Conservation (phyloP, 2,797 vertebrate species). For the Perodicticus potto region DNA sequence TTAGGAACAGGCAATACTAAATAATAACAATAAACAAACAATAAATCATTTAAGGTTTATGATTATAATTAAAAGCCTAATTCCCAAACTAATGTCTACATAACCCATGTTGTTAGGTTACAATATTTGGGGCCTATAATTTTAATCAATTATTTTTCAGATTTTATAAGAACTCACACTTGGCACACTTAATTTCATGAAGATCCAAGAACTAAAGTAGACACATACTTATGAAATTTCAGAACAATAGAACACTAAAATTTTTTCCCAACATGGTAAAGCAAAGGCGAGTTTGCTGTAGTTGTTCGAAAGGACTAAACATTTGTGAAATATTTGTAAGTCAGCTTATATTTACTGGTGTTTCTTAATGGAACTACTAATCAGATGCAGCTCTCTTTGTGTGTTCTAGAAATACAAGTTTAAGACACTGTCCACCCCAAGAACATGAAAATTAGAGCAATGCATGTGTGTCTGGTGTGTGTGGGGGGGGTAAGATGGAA, state of each 20-base stretch:
- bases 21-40: not conserved
- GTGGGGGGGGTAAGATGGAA: not conserved
- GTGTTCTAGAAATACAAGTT: not conserved
- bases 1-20: slow-evolving; percentile 1
- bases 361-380: slow-evolving; percentile 27
- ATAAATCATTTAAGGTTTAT: not conserved
- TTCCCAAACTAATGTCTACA: slow-evolving; percentile 30
- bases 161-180: slow-evolving; percentile 33
- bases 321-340: not conserved
- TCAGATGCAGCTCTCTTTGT: slow-evolving; percentile 1
- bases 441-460: not conserved
- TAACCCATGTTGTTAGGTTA: slow-evolving; percentile 19
- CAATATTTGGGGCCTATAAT: not conserved
- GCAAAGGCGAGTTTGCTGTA: slow-evolving; percentile 24
- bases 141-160: slow-evolving; percentile 31
- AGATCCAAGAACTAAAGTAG: not conserved
- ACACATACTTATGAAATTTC: slow-evolving; percentile 19
- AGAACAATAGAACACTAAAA: not conserved
- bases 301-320: slow-evolving; percentile 3
- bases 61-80: not conserved
- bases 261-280: not conserved
- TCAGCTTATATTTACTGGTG: not conserved
- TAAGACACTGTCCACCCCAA: not conserved
- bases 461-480: not conserved
- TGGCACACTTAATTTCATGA: not conserved